A percentile compares a stretch with the other conserved stretches of the same genome.
Evolutionary conservation across 2,888 invertebrate genomes (phyloP).

Genomic region (Nephrotoma guestfalica): DNA sequence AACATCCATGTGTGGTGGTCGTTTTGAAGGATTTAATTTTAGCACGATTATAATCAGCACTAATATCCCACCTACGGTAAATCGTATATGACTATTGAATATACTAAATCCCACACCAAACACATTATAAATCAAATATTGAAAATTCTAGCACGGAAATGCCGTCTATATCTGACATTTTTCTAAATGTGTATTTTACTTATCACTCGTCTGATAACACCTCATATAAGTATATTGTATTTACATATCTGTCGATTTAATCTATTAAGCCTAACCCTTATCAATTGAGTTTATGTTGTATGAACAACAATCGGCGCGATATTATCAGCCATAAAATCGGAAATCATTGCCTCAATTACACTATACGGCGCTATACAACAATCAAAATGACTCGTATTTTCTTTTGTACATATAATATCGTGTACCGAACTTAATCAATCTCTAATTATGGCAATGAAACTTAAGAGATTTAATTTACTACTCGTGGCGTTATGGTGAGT

Average conservation of each 20-base stretch:
- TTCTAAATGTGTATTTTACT: neutral
- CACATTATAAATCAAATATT: neutral
- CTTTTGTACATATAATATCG: neutral
- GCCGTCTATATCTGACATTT: neutral
- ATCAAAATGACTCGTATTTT: neutral
- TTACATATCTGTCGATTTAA: neutral
- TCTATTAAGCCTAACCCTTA: neutral
- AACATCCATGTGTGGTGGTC: too few species aligned
- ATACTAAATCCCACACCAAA: neutral
- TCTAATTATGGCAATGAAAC: neutral
- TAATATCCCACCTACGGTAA: too few species aligned
- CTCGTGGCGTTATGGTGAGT: neutral
- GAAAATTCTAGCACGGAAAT: neutral
- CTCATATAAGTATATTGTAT: neutral
- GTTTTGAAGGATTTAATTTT: too few species aligned
- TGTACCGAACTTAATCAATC: neutral
- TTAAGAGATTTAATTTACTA: neutral
- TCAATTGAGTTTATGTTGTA: neutral
- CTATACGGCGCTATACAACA: neutral
- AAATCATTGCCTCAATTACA: neutral
- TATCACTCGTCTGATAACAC: neutral
- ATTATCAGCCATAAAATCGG: neutral
- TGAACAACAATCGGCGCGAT: neutral
- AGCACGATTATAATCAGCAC: too few species aligned
- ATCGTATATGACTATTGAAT: neutral